Evolutionary conservation across 2,888 invertebrate species (phyloP).

Genomic region (Athalia cordata): DNA sequence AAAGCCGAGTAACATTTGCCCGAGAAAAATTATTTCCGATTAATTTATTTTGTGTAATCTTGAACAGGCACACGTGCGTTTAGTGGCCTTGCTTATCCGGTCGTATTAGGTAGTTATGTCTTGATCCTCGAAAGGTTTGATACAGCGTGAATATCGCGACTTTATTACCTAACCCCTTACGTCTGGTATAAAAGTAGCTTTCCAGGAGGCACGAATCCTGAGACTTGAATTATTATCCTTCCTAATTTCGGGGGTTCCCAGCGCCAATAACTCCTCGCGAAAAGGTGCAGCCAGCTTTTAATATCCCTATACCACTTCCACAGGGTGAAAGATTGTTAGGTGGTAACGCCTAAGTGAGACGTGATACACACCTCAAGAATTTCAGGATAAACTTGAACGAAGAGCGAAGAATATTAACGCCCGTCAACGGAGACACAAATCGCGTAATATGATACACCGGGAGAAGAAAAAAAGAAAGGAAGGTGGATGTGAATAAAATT

Average conservation of each 20-base stretch:
- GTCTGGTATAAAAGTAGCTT: constrained; percentile 22
- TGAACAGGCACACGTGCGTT: neutral
- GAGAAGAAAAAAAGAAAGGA: neutral
- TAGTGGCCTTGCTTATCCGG: too few species aligned
- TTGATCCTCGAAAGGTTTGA: neutral
- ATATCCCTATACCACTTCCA: neutral
- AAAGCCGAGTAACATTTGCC: too few species aligned
- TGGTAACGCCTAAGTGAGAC: constrained; percentile 1
- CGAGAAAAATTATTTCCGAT: too few species aligned
- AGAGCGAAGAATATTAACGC: constrained; percentile 1
- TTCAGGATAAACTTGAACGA: neutral
- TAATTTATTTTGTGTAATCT: neutral
- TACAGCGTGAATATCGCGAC: neutral
- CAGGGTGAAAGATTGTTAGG: constrained; percentile 4
- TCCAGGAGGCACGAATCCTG: constrained; percentile 6
- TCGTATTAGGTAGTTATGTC: neutral
- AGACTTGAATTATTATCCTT: constrained; percentile 29
- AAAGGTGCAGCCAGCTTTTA: neutral
- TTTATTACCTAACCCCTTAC: constrained; percentile 16
- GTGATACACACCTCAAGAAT: neutral
- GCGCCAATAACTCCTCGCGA: constrained; percentile 21
- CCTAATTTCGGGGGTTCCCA: neutral
- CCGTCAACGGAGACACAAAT: constrained; percentile 1
- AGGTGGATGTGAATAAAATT: neutral
- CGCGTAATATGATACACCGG: neutral